phyloP scores from a whole-genome alignment of 1,140 invertebrate species.

The Carposina sasakii region DNA sequence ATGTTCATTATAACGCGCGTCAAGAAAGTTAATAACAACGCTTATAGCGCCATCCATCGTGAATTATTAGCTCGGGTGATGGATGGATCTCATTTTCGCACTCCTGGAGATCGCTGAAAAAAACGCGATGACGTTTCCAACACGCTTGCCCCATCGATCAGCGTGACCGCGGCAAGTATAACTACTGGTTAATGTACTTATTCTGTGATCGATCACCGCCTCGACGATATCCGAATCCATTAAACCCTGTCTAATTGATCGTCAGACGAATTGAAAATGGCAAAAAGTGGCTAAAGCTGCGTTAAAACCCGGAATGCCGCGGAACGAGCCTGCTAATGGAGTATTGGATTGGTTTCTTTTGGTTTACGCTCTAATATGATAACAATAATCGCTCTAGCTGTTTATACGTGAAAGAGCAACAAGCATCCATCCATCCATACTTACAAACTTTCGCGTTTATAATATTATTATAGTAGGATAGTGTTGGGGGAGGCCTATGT shows the following conservation, averaged over 20 bases:
- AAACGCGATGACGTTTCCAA: neutral
- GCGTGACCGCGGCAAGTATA: constrained; percentile 18
- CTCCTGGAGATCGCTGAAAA: neutral
- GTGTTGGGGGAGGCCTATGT: no score
- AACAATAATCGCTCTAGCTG: no score
- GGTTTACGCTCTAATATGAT: no score
- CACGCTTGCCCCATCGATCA: constrained; percentile 43
- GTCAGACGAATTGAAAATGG: constrained; percentile 50
- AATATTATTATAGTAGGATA: no score
- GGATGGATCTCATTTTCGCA: constrained; percentile 1
- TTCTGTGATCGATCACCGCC: constrained; percentile 54
- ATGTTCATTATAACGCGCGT: no score
- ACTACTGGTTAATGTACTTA: constrained; percentile 55
- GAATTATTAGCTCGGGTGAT: neutral
- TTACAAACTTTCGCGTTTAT: no score
- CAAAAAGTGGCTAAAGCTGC: constrained; percentile 42
- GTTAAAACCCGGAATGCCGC: no score
- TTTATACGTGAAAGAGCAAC: no score
- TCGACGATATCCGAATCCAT: constrained; percentile 54
- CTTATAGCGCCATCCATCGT: neutral
- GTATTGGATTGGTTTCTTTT: no score
- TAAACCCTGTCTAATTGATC: constrained; percentile 65
- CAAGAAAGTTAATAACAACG: no score
- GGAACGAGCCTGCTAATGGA: no score
- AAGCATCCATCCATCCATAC: no score